phyloP scores from a whole-genome alignment of 2,888 invertebrate genomes.

The Alsophila aescularia region DNA sequence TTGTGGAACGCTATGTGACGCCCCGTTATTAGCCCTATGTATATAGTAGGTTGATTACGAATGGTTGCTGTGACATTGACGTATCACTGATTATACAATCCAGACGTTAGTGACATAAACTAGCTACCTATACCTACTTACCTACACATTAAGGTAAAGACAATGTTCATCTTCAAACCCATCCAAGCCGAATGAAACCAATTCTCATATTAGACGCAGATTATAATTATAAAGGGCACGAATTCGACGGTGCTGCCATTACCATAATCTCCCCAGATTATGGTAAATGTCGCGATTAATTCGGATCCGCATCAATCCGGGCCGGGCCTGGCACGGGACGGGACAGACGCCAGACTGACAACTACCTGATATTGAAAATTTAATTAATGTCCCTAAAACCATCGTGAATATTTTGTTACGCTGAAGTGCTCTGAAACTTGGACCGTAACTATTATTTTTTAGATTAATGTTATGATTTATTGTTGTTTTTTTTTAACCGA shows the following conservation, averaged over 20 bases:
- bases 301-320: constrained; percentile 23
- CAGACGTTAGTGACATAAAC: too few relatives aligned
- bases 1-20: too few relatives aligned
- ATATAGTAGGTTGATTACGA: too few relatives aligned
- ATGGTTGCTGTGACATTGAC: too few relatives aligned
- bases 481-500: too few relatives aligned
- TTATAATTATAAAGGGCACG: constrained; percentile 35
- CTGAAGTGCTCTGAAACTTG: too few relatives aligned
- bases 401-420: background rate
- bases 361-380: constrained; percentile 1
- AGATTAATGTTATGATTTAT: too few relatives aligned
- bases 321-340: constrained; percentile 5
- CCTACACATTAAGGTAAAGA: background rate
- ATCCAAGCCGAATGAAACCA: constrained; percentile 17
- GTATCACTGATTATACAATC: too few relatives aligned
- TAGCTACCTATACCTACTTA: too few relatives aligned
- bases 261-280: constrained; percentile 41
- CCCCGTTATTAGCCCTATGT: too few relatives aligned
- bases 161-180: background rate
- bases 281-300: constrained; percentile 32
- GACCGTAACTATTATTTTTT: too few relatives aligned
- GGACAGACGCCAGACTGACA: constrained; percentile 14
- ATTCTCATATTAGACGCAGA: constrained; percentile 26
- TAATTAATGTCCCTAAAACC: constrained; percentile 5
- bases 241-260: constrained; percentile 31